phyloP scores from a whole-genome alignment of 2,888 invertebrate genomes.

The Criorhina ranunculi region DNA sequence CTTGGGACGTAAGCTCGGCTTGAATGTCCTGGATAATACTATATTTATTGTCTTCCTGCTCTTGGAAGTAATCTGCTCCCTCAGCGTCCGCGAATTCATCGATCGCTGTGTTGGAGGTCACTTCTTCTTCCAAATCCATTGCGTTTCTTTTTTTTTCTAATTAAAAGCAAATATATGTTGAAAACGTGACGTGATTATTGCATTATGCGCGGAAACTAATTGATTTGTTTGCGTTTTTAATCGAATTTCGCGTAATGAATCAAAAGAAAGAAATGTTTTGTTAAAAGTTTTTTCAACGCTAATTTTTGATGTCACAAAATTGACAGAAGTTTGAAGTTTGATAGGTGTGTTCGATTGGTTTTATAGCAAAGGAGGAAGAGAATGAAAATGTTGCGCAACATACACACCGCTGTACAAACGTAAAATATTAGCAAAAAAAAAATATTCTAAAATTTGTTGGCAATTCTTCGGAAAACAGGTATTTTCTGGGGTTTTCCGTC shows the following conservation, averaged over 20 bases:
- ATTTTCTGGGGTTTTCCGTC: no score
- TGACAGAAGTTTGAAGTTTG: slow-evolving; percentile 33
- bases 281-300: slow-evolving; percentile 36
- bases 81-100: slow-evolving; percentile 82
- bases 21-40: slow-evolving; percentile 82
- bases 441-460: no score
- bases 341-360: slow-evolving; percentile 21
- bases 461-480: no score
- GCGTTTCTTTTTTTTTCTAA: neutral
- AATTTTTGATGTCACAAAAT: slow-evolving; percentile 41
- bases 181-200: slow-evolving; percentile 26
- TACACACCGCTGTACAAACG: no score
- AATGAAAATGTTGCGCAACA: no score
- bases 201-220: slow-evolving; percentile 39
- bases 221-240: slow-evolving; percentile 21
- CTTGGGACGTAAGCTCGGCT: slow-evolving; percentile 79
- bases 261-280: slow-evolving; percentile 60
- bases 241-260: slow-evolving; percentile 19
- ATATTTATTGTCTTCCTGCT: slow-evolving; percentile 79
- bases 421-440: no score
- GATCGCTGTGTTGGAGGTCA: slow-evolving; percentile 40
- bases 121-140: slow-evolving; percentile 67
- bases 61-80: slow-evolving; percentile 79
- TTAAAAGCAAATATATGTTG: neutral
- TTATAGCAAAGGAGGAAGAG: neutral